Percentiles rank a stretch among this genome's conserved stretches.
Evolutionary conservation across 2,797 vertebrate genomes (phyloP).

Genomic region (Aplochiton taeniatus): DNA sequence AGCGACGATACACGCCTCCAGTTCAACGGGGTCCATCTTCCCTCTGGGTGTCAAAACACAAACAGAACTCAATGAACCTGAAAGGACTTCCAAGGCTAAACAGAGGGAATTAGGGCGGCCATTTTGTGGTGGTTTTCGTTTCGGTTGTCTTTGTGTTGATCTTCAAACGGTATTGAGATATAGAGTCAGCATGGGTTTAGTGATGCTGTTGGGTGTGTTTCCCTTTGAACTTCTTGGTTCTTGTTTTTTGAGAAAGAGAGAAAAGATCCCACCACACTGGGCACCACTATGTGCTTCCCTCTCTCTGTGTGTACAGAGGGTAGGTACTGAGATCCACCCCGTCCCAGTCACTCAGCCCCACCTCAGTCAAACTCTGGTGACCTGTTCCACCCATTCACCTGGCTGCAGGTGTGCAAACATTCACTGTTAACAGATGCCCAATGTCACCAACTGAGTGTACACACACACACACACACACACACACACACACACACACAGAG

Average conservation of each 20-base stretch:
- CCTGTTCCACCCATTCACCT: neutral
- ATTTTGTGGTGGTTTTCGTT: too few relatives aligned
- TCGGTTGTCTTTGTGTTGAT: too few relatives aligned
- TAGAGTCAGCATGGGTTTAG: too few relatives aligned
- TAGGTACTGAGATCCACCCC: too few relatives aligned
- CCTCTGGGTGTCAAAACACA: slow-evolving; percentile 47
- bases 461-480: neutral
- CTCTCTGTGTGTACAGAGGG: too few relatives aligned
- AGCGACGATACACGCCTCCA: slow-evolving; percentile 68
- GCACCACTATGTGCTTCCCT: too few relatives aligned
- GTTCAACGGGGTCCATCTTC: slow-evolving; percentile 76
- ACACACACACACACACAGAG: neutral
- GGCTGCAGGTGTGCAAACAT: slow-evolving; percentile 54
- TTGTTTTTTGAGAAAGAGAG: too few relatives aligned
- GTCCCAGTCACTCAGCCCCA: neutral
- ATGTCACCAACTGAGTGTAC: neutral
- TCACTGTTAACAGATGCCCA: slow-evolving; percentile 6
- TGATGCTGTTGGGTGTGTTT: too few relatives aligned
- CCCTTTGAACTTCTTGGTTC: too few relatives aligned
- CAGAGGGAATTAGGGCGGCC: too few relatives aligned
- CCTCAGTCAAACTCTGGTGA: neutral
- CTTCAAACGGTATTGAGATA: too few relatives aligned
- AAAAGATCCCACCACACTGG: too few relatives aligned
- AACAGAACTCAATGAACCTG: neutral
- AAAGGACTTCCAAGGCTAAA: neutral